Percentiles rank a stretch among this genome's conserved stretches.
phyloP scores from a whole-genome alignment of 1,140 invertebrate genomes.

The Drusus annulatus region DNA sequence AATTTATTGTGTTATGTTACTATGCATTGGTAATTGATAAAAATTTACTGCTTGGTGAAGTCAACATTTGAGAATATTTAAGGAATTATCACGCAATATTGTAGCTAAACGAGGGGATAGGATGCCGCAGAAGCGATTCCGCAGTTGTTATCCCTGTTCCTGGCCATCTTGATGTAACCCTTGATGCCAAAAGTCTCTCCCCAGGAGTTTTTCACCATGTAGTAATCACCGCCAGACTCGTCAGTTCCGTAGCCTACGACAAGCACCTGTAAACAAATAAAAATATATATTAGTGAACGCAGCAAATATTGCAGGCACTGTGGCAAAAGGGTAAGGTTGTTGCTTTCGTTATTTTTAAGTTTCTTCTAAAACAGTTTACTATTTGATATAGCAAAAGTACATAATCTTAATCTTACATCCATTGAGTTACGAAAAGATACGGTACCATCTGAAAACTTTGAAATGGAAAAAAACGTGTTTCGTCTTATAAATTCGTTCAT shows the following conservation, averaged over 20 bases:
- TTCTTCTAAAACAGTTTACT: no score
- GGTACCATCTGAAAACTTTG: no score
- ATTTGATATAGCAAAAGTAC: no score
- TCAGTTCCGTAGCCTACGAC: slow-evolving; percentile 79
- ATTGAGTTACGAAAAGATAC: no score
- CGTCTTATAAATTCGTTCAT: no score
- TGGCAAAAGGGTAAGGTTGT: no score
- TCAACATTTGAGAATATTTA: not conserved
- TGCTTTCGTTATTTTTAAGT: no score
- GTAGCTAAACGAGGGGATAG: slow-evolving; percentile 84
- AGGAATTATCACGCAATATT: not conserved
- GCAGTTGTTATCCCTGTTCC: slow-evolving; percentile 91
- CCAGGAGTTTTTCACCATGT: slow-evolving; percentile 84
- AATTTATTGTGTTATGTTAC: not conserved
- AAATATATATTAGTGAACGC: not conserved
- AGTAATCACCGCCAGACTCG: slow-evolving; percentile 74
- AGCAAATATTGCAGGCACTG: not conserved
- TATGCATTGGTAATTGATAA: not conserved
- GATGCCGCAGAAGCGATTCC: slow-evolving; percentile 89
- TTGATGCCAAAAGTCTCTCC: slow-evolving; percentile 85
- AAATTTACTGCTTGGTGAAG: not conserved
- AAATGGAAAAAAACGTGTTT: no score
- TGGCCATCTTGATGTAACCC: slow-evolving; percentile 92
- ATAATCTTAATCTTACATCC: no score
- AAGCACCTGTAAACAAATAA: slow-evolving; percentile 66